Base-by-base conservation (phyloP, 1,140 invertebrate species). In the Ips typographus region DNA sequence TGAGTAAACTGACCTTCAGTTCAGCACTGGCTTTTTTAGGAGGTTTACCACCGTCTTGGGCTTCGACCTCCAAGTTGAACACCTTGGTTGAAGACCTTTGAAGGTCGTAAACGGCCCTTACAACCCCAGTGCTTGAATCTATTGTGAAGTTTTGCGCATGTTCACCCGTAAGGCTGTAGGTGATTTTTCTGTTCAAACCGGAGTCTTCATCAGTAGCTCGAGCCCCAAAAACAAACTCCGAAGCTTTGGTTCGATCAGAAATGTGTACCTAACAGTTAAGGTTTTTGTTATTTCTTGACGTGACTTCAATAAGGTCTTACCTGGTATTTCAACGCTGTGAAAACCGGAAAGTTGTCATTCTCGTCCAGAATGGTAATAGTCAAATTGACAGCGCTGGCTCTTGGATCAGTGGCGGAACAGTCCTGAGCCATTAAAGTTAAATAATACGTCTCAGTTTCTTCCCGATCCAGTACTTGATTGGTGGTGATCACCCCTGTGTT, bases 291-390 rank as follows among this genome's bases (percentile, higher is more conserved):
- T n/a, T 43, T 39, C 8, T 6, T 58, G 6, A 22, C 36, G 5
- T 8, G 36, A 5, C 8, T 7, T 55, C 36, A 4, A 47, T 22
- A 56, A 58, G 7, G 4, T 3, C 56, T 22, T 39, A 68, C 67
- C 61, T 88, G 88, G 76, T 93, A 94, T 58, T 85, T 83, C 1
- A 85, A 80, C 68, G 87, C 85, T 2, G 87, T 84, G 80, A 96
- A 96, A 53, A 82, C 83, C 0, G 95, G 95, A 7, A 88, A 84
- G 78, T 95, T 95, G 79, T 97, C 95, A 80, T 97, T 97, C 72
- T 91, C 87, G 80, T 97, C 94, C 47, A 83, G 82, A 1, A 96
- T 87, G 8, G 80, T 82, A 43, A 97, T 90, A 0, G 90, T 94
- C 3, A 96, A 81, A 80, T 93, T 93, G 1, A 93, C 90, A 1